phyloP scores from a whole-genome alignment of 2,888 invertebrate species.

The Hipparchia sbordonii region DNA sequence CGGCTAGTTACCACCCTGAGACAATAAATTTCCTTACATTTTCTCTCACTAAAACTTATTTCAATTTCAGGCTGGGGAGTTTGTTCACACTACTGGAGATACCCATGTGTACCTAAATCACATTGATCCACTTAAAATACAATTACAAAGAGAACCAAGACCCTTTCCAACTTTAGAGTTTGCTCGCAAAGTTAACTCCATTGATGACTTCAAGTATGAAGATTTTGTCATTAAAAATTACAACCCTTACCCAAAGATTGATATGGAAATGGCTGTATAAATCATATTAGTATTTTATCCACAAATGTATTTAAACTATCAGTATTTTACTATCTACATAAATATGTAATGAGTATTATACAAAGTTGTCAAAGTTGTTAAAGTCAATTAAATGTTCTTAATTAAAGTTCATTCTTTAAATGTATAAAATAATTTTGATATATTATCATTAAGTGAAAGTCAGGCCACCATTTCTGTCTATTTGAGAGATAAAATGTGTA shows the following conservation, averaged over 20 bases:
- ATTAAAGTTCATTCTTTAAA: background rate
- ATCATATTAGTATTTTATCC: background rate
- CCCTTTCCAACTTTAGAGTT: conserved; percentile 93
- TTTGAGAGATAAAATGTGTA: no score
- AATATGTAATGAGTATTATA: background rate
- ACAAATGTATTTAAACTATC: background rate
- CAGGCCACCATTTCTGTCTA: no score
- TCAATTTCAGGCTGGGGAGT: conserved; percentile 90
- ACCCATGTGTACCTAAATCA: conserved; percentile 97
- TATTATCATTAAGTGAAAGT: no score
- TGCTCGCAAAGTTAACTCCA: conserved; percentile 86
- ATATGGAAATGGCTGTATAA: conserved; percentile 96
- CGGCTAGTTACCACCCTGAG: background rate
- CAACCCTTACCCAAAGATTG: conserved; percentile 93
- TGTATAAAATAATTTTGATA: no score
- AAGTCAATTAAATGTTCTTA: background rate
- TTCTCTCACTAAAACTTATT: background rate
- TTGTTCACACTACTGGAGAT: conserved; percentile 97
- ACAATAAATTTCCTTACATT: background rate
- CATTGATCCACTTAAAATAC: conserved; percentile 90
- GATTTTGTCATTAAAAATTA: conserved; percentile 94
- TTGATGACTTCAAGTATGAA: conserved; percentile 93
- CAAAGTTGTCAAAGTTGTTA: background rate
- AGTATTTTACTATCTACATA: background rate
- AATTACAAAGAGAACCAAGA: conserved; percentile 89